phyloP scores from a whole-genome alignment of 2,888 invertebrate species.

The Eudemis profundana region DNA sequence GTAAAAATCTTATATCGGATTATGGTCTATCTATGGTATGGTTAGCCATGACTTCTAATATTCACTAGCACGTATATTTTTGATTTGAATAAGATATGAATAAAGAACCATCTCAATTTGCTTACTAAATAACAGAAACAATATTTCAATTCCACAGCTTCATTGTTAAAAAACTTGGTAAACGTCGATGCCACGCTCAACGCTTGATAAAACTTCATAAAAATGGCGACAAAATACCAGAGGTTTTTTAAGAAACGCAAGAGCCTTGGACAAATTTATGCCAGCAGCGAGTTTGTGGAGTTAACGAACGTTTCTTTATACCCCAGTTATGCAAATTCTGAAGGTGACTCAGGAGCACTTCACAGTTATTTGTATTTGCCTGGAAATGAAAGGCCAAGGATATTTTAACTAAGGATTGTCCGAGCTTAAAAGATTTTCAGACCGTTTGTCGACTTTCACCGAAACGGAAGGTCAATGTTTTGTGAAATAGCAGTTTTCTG shows the following conservation, averaged over 20 bases:
- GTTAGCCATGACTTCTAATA: too few relatives aligned
- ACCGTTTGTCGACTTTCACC: constrained; percentile 14
- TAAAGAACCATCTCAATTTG: neutral
- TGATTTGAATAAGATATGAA: too few relatives aligned
- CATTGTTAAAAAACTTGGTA: neutral
- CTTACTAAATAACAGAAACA: neutral
- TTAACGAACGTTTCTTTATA: constrained; percentile 51
- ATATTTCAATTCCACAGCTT: neutral
- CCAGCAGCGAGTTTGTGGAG: constrained; percentile 51
- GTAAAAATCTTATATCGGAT: too few relatives aligned
- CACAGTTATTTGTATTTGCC: constrained; percentile 51
- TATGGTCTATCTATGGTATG: too few relatives aligned
- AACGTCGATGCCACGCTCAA: constrained; percentile 13
- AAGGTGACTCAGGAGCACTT: constrained; percentile 50
- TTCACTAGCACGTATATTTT: too few relatives aligned
- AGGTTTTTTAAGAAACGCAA: constrained; percentile 29
- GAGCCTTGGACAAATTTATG: constrained; percentile 50
- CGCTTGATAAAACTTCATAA: constrained; percentile 22
- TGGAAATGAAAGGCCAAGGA: constrained; percentile 49
- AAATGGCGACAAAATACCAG: constrained; percentile 24
- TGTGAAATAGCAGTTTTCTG: constrained; percentile 1
- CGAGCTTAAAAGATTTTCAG: constrained; percentile 26
- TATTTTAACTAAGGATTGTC: constrained; percentile 49
- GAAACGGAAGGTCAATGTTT: constrained; percentile 12
- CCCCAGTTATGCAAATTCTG: constrained; percentile 54